Percentiles rank a stretch among this genome's conserved stretches.
These are phyloP conservation scores for Sebastes cheni DNA, from an alignment of 2,797 vertebrate species.

Conservation along the genomic window DNA sequence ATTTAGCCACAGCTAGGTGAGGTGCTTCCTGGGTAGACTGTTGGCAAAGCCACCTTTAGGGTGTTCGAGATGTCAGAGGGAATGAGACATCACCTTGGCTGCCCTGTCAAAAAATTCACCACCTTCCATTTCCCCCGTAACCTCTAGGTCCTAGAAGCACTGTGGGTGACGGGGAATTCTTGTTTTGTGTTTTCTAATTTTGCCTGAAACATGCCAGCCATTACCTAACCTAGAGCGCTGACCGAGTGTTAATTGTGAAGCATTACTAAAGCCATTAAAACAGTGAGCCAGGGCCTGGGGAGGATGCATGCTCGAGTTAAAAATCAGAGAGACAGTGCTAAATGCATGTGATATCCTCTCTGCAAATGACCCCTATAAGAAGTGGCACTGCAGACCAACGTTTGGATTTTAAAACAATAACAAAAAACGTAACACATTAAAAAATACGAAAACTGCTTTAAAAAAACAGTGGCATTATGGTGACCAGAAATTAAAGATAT, in stretches of 20 bases:
- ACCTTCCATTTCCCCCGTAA: constrained; percentile 76
- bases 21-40: constrained; percentile 80
- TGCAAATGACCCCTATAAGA: constrained; percentile 41
- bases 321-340: constrained; percentile 58
- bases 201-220: constrained; percentile 71
- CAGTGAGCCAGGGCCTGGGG: constrained; percentile 71
- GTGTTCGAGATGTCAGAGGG: constrained; percentile 79
- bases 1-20: constrained; percentile 81
- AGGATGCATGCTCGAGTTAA: constrained; percentile 50
- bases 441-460: neutral
- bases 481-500: neutral
- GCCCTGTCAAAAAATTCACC: constrained; percentile 82
- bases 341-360: constrained; percentile 51
- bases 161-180: constrained; percentile 67
- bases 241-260: constrained; percentile 79
- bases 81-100: constrained; percentile 80
- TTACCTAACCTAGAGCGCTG: constrained; percentile 67
- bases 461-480: accelerated
- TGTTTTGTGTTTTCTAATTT: constrained; percentile 75
- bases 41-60: constrained; percentile 80
- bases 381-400: constrained; percentile 4
- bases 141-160: constrained; percentile 70
- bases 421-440: neutral
- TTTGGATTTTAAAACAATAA: constrained; percentile 11
- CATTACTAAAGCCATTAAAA: constrained; percentile 79